Evolutionary conservation across 2,888 invertebrate species (phyloP), one percentile per base, ranked within the genome.

Genomic region (Sthenelais limicola): DNA sequence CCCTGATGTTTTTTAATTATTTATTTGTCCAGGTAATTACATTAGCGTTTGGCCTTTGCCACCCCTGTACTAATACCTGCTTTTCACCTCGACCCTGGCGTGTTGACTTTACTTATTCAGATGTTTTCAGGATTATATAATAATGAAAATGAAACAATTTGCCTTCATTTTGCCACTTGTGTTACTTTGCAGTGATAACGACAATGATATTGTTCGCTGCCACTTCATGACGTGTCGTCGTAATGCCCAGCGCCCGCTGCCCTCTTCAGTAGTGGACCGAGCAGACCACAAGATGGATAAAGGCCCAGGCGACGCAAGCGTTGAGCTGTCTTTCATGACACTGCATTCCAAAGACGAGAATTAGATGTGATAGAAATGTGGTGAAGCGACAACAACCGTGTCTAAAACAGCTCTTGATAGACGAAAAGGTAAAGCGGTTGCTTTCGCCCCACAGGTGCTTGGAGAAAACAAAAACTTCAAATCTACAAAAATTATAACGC

Each of bases 271-370:
- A n/a, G n/a, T n/a, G n/a, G n/a, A n/a, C n/a, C n/a, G n/a, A n/a
- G n/a, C n/a, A n/a, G n/a, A n/a, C n/a, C n/a, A n/a, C 24, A 32
- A 32, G 32, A n/a, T 35, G 24, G 62, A 9, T 26, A 38, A 24
- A 21, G 62, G 26, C 26, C 26, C 62, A 1, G 62, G 24, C 12
- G 62, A 26, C 18, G 54, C 54, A 21, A 62, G 71, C 48, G 38
- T 48, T 15, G 49, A 33, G 47, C 58, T 58, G 71, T 71, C 71
- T 58, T 71, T 71, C 71, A 62, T 71, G 51, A 58, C 47, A 30
- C 47, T 58, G 62, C 71, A 71, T 71, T 71, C 71, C 71, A 71
- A 58, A 71, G 62, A 62, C 43, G 54, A 62, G 51, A 48, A 43
- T 43, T 38, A 70, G 43, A 70, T 70, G 70, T 70, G 70, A 70